Base-by-base conservation (phyloP, 2,888 invertebrate species). In the Drosophila lacicola region DNA sequence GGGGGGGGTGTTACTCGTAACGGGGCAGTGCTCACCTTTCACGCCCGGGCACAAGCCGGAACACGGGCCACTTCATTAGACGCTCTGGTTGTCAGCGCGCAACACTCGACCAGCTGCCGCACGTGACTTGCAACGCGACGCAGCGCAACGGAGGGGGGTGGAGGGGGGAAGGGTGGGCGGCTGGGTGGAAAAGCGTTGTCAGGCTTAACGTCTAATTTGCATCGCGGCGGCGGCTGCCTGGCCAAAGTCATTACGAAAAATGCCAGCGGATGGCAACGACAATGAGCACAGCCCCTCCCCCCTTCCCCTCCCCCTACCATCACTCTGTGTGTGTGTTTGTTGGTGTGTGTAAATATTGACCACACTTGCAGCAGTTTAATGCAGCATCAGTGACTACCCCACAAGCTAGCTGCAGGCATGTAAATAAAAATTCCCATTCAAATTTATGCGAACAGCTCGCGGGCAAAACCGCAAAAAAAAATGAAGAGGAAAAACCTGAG, bases 221-320 rank as follows among this genome's bases (percentile, higher is more conserved):
- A 88, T 81, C 79, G 56, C 63, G 53, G 60, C 72, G 67, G 50
- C 53, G 70, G 19, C 63, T n/a, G 34, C 29, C 8, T 29, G 39
- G 50, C 55, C 51, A 69, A 78, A 75, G 87, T 87, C 79, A 79
- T 88, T 88, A 88, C 53, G 65, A 56, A 78, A 73, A 73, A 56
- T 69, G 57, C 50, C 65, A 56, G 46, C 41, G 54, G 55, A 60
- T 65, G 60, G 62, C 82, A 71, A 69, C 75, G 87, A 78, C 86
- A 86, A 83, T 83, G 78, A 71, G 62, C 64, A 56, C 69, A 25
- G 50, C 37, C 46, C 37, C 47, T 13, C 11, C 19, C 11, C 11
- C 9, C 17, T 9, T 34, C 10, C 17, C 1, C 2, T 2, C 8
- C 1, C 8, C 41, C 50, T 13, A 17, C 17, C 17, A 17, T 17